Base-by-base conservation (phyloP, 1,140 invertebrate species). In the Protaetia brevitarsis region DNA sequence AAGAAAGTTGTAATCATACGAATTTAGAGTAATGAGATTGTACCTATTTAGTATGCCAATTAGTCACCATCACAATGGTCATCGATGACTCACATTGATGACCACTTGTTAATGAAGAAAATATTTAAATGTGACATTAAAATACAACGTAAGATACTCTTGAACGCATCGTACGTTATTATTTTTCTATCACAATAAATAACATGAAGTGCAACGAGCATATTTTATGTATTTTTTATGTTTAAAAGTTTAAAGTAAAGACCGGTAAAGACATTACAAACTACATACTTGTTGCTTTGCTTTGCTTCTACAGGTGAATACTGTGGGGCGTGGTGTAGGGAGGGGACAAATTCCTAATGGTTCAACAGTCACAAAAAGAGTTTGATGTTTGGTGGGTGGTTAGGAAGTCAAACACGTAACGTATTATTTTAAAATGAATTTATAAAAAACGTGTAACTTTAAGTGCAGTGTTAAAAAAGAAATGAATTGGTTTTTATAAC, bases 281-380 rank as follows among this genome's bases (percentile, higher is more conserved):
- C 27, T 56, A 56, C 19, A 56, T 26, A 63, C 61, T 64, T 64
- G 51, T 36, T 56, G 63, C n/a, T n/a, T n/a, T n/a, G n/a, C n/a
- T n/a, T n/a, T n/a, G n/a, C n/a, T n/a, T n/a, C n/a, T 51, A 51
- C 41, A 51, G 16, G 41, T 51, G 41, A 23, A 51, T 19, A 51
- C 21, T 23, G 41, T 23, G 41, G 11, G 41, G 41, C 41, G 41
- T 51, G 41, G 41, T 51, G 16, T 19, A 5, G 19, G 26, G 41
- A 51, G 26, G 41, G 41, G 41, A 23, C 31, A 34, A 34, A 34
- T 34, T 11, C 13, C 8, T 34, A 51, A 51, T 23, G 11, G 41
- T 51, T 23, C 26, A 29, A 30, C 61, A 30, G 41, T 64, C 36
- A 65, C 36, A 37, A 64, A 66, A 58, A 66, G 34, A 36, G 65